Conservation (phyloP, 1,140 invertebrate species). For the Sinonovacula constricta region DNA sequence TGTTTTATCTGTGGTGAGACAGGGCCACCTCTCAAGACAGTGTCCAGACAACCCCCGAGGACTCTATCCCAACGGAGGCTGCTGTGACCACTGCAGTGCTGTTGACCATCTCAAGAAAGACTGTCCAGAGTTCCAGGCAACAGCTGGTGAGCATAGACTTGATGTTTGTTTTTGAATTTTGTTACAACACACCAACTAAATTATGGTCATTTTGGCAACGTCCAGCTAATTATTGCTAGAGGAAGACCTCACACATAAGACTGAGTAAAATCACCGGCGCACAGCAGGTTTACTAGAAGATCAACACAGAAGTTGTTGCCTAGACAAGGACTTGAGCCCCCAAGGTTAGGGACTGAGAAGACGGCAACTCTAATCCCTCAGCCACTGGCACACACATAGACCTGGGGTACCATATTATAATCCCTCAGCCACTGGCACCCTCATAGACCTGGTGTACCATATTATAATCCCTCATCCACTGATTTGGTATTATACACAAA, state of each 20-base stretch:
- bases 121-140: constrained; percentile 82
- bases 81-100: constrained; percentile 90
- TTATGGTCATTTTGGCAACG: neutral
- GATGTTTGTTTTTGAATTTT: neutral
- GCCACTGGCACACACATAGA: too few species aligned
- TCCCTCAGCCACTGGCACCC: too few species aligned
- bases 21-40: constrained; percentile 78
- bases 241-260: neutral
- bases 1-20: constrained; percentile 79
- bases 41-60: constrained; percentile 83
- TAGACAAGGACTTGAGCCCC: too few species aligned
- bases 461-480: too few species aligned
- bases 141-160: constrained; percentile 61
- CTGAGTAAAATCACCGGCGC: neutral
- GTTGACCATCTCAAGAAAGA: constrained; percentile 91
- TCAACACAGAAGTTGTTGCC: neutral
- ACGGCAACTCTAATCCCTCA: too few species aligned
- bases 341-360: too few species aligned
- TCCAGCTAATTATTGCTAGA: neutral
- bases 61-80: constrained; percentile 90
- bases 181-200: neutral
- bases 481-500: too few species aligned
- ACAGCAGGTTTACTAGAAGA: neutral
- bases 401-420: too few species aligned
- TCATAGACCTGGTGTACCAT: too few species aligned